Base-by-base conservation (phyloP, 2,888 invertebrate genomes). In the Oithona nana region DNA sequence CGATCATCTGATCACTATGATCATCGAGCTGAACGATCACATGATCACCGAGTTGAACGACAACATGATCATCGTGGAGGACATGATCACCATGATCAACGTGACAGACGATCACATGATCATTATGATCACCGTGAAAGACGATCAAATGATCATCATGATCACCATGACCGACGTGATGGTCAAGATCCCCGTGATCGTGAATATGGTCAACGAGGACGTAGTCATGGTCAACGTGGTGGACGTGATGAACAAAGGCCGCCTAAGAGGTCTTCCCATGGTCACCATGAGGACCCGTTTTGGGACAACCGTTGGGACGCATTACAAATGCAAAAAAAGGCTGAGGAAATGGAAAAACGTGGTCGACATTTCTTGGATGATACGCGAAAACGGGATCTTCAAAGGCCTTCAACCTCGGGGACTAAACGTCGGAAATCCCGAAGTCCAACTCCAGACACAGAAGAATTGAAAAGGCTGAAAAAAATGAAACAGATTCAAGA, bases 251-350 rank as follows among this genome's bases (percentile, higher is more conserved):
- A 39, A 16, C 39, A 39, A 39, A 39, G 39, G 16, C 39, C 39
- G 8, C 39, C 39, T 6, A 39, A 39, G 39, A 39, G 39, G 16
- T 39, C 39, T 16, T 39, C 39, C 39, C 16, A 6, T 39, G 16
- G 39, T 39, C 39, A n/a, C n/a, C n/a, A 57, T 20, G 57, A 57
- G 20, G 61, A 61, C 20, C 26, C 16, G n/a, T 61, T 61, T 54
- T 61, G 61, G 61, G 61, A 61, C 22, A 29, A 28, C 2, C 28
- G 20, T 8, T 61, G 61, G 61, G 61, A 61, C 22, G 61, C 61
- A 22, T 28, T 61, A 22, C 20, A 52, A 49, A 20, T 61, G 11
- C 50, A 61, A 20, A 50, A 61, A 26, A 61, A 52, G 31, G 57
- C 57, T 11, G 57, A 57, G 2, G 22, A 57, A 6, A 29, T 24